Evolutionary conservation across 1,140 invertebrate species (phyloP), one percentile per base, ranked within the genome.

Genomic region (Gryllus bimaculatus): DNA sequence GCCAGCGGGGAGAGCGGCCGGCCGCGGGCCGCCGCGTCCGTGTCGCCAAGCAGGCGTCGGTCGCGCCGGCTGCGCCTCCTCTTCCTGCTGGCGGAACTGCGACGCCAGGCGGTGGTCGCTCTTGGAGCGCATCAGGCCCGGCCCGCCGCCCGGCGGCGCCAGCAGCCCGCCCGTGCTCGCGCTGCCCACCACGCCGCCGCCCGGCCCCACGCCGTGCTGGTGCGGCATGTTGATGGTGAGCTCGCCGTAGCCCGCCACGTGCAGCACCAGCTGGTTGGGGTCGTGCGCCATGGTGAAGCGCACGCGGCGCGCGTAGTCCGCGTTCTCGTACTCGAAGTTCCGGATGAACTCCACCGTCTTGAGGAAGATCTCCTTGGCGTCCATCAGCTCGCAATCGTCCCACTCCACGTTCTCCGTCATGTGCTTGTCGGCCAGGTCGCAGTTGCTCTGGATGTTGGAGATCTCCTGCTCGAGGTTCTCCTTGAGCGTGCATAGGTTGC

Each of bases 381-480:
- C 95, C 87, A 97, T 94, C 48, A 96, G 88, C 84, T 96, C 95
- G 78, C 91, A 91, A 83, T 98, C 93, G 82, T 95, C 93, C 94
- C 94, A 95, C 80, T 94, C 90, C 20, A 93, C 91, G 15, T 82
- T 83, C 81, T 93, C 93, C 83, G 95, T 92, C 90, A 97, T 93
- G 87, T 96, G 92, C 86, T 95, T 95, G 87, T 99, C 97, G n/a
- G 95, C 95, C 80, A 98, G 89, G 85, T 99, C 96, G 88, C 96
- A 98, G 86, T 98, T 98, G 84, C 95, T 96, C 82, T 93, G 90
- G 80, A 98, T 96, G 86, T 97, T 98, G 76, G 91, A 91, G 83
- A 98, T 93, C 87, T 99, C 97, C 84, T 93, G 90, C 84, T 97
- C 95, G 80, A 98, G 87, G 86, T 97, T 96, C 86, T 96, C 94